Evolutionary conservation across 2,113 vertebrate genomes (phyloP), one percentile per base, ranked within the genome.

Genomic region (Cisticola juncidis): DNA sequence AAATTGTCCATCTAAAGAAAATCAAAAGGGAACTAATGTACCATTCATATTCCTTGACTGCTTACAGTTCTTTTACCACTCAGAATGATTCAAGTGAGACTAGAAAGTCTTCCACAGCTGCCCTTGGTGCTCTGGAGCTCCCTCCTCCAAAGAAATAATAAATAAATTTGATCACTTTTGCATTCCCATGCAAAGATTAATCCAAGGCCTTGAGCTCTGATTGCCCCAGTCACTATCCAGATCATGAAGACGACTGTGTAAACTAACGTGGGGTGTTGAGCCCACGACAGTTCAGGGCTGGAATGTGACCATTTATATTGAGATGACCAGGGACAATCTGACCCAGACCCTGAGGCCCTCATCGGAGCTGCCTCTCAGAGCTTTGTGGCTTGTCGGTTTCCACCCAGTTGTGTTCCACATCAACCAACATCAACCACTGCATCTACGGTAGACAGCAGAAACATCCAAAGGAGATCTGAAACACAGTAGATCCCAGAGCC

Each of bases 181-280:
- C 26, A 79, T 53, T 15, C 13, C 35, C 6, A 11, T 24, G 28
- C 23, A 83, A 40, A 11, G 8, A 25, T 56, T 72, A 61, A 21
- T 44, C n/a, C 38, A 38, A 66, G 33, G 9, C 19, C 9, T 74
- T 62, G 28, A 62, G 28, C 9, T 53, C 33, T 58, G 51, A 66
- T 11, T 42, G 14, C 11, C 17, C 29, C 54, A 9, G 6, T 18
- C 29, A 50, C 13, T 3, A 12, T 6, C 12, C 9, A 42, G 71
- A 74, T 36, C 3, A 23, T 9, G 33, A 81, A 20, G 24, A 1
- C 62, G 7, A 38, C 26, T 45, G 20, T n/a, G 44, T 29, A 81
- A 72, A 31, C 4, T 48, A 5, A 35, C 9, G 8, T 48, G 53
- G 9, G 18, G 9, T 40, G 80, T 8, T 0, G 0, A 38, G 11